phyloP scores from a whole-genome alignment of 2,888 invertebrate species.

The Hyposoter didymator region DNA sequence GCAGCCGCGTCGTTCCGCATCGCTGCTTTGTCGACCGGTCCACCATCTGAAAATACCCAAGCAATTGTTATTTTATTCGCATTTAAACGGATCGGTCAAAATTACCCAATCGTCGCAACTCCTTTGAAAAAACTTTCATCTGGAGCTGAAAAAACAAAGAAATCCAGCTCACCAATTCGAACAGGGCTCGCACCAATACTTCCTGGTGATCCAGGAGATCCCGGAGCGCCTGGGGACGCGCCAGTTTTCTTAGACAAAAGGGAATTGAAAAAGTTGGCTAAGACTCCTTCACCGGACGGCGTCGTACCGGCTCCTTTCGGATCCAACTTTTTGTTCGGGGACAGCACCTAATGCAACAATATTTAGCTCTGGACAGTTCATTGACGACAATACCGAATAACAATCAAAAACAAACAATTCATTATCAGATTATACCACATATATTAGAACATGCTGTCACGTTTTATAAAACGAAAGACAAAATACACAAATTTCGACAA shows the following conservation, averaged over 20 bases:
- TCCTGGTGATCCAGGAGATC: conserved; percentile 85
- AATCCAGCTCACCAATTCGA: conserved; percentile 75
- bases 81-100: background rate
- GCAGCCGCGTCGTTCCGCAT: conserved; percentile 96
- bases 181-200: conserved; percentile 81
- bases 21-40: conserved; percentile 88
- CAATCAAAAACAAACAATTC: conserved; percentile 36
- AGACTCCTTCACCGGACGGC: conserved; percentile 95
- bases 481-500: conserved; percentile 20
- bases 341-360: conserved; percentile 82
- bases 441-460: conserved; percentile 81
- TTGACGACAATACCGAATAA: conserved; percentile 66
- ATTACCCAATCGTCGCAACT: no score
- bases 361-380: conserved; percentile 65
- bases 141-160: conserved; percentile 5
- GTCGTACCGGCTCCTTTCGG: conserved; percentile 87
- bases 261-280: conserved; percentile 99
- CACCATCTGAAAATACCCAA: conserved; percentile 74
- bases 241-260: conserved; percentile 97
- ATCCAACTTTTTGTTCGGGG: conserved; percentile 88
- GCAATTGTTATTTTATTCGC: no score
- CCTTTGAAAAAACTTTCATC: background rate
- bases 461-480: conserved; percentile 56
- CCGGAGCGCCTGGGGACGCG: conserved; percentile 86
- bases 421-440: conserved; percentile 78